phyloP scores from a whole-genome alignment of 1,140 invertebrate genomes.

The Lepidurus apus region DNA sequence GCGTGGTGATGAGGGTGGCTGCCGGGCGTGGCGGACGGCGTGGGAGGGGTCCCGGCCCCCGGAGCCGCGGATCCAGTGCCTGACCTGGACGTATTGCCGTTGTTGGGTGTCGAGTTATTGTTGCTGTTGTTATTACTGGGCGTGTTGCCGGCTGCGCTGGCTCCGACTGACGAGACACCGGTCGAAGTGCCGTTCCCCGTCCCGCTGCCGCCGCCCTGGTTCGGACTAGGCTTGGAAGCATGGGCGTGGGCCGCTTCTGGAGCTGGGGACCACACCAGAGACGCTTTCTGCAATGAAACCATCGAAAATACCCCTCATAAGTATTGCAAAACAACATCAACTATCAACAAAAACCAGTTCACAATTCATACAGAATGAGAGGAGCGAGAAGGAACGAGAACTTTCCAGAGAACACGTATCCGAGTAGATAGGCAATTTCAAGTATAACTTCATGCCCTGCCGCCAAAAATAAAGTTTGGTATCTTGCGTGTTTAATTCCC shows the following conservation, averaged over 20 bases:
- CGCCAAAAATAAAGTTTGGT: too few relatives aligned
- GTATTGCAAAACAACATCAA: background rate
- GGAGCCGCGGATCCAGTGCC: constrained; percentile 40
- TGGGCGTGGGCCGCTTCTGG: constrained; percentile 48
- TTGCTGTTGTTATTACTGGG: constrained; percentile 10
- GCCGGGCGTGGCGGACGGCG: constrained; percentile 35
- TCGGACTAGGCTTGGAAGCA: constrained; percentile 37
- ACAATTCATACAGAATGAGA: too few relatives aligned
- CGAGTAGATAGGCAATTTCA: too few relatives aligned
- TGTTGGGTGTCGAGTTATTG: background rate
- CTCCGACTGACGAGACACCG: constrained; percentile 23
- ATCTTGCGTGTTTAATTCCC: too few relatives aligned
- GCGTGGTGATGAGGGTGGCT: constrained; percentile 25
- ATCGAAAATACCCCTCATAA: background rate
- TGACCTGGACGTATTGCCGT: background rate
- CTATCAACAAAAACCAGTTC: too few relatives aligned
- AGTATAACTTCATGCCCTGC: too few relatives aligned
- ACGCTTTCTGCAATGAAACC: constrained; percentile 46
- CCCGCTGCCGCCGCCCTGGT: constrained; percentile 42
- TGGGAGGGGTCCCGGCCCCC: constrained; percentile 48
- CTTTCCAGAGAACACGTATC: too few relatives aligned
- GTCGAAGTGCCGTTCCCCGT: constrained; percentile 39
- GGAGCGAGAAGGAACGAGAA: too few relatives aligned
- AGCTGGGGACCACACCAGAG: constrained; percentile 44
- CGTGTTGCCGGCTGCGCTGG: constrained; percentile 14